Base-by-base conservation (phyloP, 2,888 invertebrate species). In the Pyrocoelia pectoralis region DNA sequence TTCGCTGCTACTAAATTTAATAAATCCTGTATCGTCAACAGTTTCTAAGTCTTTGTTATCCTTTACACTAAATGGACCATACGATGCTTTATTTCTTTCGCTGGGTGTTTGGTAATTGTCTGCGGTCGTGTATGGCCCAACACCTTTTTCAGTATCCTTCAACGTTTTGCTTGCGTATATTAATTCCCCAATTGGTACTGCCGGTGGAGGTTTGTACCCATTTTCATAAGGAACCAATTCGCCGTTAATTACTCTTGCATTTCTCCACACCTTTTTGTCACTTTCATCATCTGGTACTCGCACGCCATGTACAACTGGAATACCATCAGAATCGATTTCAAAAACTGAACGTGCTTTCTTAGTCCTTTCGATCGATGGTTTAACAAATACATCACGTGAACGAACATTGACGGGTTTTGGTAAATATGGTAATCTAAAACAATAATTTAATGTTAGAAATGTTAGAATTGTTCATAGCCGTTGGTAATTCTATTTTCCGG, bases 161-260 rank as follows among this genome's bases (percentile, higher is more conserved):
- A 33, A 50, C 14, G 61, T 59, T 66, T 76, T 73, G 57, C 72
- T 76, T 33, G 84, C 83, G 8, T 85, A 85, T 41, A 86, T 84
- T 1, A 85, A 81, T 67, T 87, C 85, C 0, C 86, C 85, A 57
- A 87, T 82, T 1, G 87, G 83, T 14, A 87, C 83, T 49, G 86
- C 87, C 67, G 85, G 86, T 1, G 88, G 87, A 51, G 89, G 88
- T 65, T 85, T 85, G 69, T 89, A 88, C 4, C 87, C 89, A 73
- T 88, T 86, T 50, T 90, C 90, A 72, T 92, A 91, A 13, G 92
- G 91, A 48, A 91, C 84, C 52, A 95, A 80, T 77, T 92, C 89
- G 56, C 93, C 92, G 74, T 95, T 94, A 48, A 95, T 92, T 10
- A 95, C 94, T 67, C 94, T 85, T 0, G 94, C 95, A 79, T 95